A percentile compares a stretch with the other conserved stretches of the same genome.
Evolutionary conservation across 2,888 invertebrate species (phyloP).

Genomic region (Protonemura montana): DNA sequence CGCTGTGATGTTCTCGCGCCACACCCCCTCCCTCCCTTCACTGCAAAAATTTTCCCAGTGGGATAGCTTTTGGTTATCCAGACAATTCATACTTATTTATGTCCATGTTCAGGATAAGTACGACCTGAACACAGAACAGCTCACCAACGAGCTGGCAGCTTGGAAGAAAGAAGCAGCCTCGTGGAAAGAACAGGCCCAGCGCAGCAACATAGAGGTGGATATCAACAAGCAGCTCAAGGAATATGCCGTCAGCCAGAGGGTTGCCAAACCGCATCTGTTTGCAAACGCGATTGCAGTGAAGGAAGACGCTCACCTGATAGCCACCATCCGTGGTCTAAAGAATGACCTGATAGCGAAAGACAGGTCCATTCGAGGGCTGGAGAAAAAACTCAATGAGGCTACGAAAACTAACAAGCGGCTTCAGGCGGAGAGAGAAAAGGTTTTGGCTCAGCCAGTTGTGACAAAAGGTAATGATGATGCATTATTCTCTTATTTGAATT

Average conservation of each 20-base stretch:
- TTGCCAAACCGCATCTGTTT: neutral
- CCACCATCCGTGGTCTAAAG: constrained; percentile 81
- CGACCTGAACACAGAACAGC: constrained; percentile 51
- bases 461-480: constrained; percentile 50
- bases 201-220: constrained; percentile 20
- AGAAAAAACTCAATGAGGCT: constrained; percentile 78
- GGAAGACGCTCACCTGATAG: constrained; percentile 79
- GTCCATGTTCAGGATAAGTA: constrained; percentile 50
- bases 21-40: too few species aligned
- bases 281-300: constrained; percentile 58
- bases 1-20: too few species aligned
- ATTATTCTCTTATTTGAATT: too few species aligned
- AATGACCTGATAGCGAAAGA: constrained; percentile 77
- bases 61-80: too few species aligned
- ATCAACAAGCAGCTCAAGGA: neutral
- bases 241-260: neutral
- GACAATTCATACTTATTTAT: too few species aligned
- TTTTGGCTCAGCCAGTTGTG: constrained; percentile 58
- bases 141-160: constrained; percentile 50
- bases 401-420: constrained; percentile 77
- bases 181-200: constrained; percentile 42
- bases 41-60: too few species aligned
- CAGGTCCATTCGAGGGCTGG: constrained; percentile 73
- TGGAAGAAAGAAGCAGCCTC: constrained; percentile 43
- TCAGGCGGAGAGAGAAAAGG: constrained; percentile 75